Conservation (phyloP, 1,140 invertebrate species). For the Sesamia nonagrioides region DNA sequence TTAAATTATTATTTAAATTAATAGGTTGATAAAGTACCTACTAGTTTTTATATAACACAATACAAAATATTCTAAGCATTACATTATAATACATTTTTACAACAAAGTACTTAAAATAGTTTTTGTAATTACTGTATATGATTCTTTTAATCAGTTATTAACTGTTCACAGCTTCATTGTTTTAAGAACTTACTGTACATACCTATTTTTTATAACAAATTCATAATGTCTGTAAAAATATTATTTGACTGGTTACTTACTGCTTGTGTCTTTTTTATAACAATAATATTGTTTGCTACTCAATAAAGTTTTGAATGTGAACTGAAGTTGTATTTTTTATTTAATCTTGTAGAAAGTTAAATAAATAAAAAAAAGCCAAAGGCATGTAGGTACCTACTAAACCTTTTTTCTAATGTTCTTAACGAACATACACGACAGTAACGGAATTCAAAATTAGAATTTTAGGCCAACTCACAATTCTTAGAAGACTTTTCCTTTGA, state of each 20-base stretch:
- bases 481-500: not conserved
- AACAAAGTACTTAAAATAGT: constrained; percentile 39
- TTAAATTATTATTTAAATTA: constrained; percentile 81
- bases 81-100: constrained; percentile 47
- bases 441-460: not conserved
- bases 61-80: not conserved
- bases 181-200: constrained; percentile 41
- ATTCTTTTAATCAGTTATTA: constrained; percentile 12
- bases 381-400: not conserved
- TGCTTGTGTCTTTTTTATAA: constrained; percentile 12
- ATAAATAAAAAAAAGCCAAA: not conserved
- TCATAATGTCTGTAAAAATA: constrained; percentile 22
- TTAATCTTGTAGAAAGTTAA: constrained; percentile 17
- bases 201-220: constrained; percentile 9
- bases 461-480: not conserved
- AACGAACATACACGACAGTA: not conserved
- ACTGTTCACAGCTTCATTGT: constrained; percentile 18
- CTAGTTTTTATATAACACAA: constrained; percentile 39
- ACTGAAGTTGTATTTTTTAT: constrained; percentile 44
- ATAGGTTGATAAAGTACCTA: constrained; percentile 46
- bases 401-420: not conserved
- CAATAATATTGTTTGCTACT: constrained; percentile 41
- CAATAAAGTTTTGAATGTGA: constrained; percentile 50
- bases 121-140: constrained; percentile 48
- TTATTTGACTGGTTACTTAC: constrained; percentile 32